These are phyloP conservation scores for Takifugu ocellatus DNA, from an alignment of 2,797 vertebrate species.

Conservation along the genomic window DNA sequence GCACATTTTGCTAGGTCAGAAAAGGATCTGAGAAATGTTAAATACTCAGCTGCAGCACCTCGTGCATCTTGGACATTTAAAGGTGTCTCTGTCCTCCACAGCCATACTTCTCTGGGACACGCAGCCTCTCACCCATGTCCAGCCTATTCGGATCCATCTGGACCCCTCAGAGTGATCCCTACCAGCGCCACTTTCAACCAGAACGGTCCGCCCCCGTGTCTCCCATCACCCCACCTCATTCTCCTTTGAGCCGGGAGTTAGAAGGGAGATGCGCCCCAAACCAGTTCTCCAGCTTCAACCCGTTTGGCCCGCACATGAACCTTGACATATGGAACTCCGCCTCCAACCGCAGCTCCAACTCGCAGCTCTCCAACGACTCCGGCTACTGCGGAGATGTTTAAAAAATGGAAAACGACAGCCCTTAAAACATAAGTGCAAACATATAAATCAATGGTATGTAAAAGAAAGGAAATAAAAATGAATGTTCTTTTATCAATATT, in stretches of 20 bases:
- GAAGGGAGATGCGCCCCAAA: conserved; percentile 79
- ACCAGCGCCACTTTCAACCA: conserved; percentile 81
- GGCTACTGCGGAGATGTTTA: conserved; percentile 88
- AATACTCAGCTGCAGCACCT: too few species aligned
- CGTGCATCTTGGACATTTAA: too few species aligned
- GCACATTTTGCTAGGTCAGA: conserved; percentile 6
- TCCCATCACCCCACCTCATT: conserved; percentile 74
- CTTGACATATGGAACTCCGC: conserved; percentile 98
- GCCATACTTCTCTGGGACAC: conserved; percentile 95
- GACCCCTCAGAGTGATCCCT: conserved; percentile 92
- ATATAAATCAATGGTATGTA: conserved; percentile 56
- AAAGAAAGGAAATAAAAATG: conserved; percentile 70
- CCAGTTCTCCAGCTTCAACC: conserved; percentile 91
- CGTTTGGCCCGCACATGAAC: conserved; percentile 96
- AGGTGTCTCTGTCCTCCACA: conserved; percentile 47
- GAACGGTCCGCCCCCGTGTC: conserved; percentile 80
- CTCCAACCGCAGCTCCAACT: conserved; percentile 88
- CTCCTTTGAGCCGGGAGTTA: conserved; percentile 82
- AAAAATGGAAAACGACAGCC: conserved; percentile 33
- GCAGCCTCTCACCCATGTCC: conserved; percentile 98
- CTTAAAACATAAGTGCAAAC: conserved; percentile 54
- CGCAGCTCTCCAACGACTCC: conserved; percentile 92
- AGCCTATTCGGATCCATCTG: conserved; percentile 98
- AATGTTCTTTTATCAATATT: conserved; percentile 76
- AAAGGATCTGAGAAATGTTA: not conserved